Conservation (phyloP, 2,888 invertebrate genomes). For the Scelioninae gen. 1 region DNA sequence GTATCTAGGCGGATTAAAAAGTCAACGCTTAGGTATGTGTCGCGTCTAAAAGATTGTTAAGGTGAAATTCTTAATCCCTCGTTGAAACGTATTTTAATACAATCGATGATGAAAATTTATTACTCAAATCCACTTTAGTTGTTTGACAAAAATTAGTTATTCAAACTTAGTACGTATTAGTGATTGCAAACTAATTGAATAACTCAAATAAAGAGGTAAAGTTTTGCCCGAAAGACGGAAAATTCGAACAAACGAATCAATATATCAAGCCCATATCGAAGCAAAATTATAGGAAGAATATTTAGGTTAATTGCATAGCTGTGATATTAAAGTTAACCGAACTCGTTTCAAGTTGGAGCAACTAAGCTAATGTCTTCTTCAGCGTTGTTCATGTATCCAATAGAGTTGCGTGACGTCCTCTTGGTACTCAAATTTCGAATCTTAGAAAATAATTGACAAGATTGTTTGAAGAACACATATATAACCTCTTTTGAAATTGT, state of each 20-base stretch:
- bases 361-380: slow-evolving; percentile 46
- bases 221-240: neutral
- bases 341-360: slow-evolving; percentile 43
- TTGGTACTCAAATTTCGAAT: slow-evolving; percentile 30
- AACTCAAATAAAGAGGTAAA: too few relatives aligned
- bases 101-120: neutral
- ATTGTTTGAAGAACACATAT: slow-evolving; percentile 17
- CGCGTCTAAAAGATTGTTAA: slow-evolving; percentile 5
- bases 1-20: slow-evolving; percentile 25
- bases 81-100: neutral
- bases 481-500: neutral
- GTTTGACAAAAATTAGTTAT: too few relatives aligned
- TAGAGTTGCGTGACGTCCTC: slow-evolving; percentile 37
- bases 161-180: too few relatives aligned
- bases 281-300: slow-evolving; percentile 42
- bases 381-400: neutral
- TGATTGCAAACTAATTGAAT: too few relatives aligned
- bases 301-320: slow-evolving; percentile 57
- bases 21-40: slow-evolving; percentile 1
- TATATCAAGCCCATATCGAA: slow-evolving; percentile 12
- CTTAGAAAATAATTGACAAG: slow-evolving; percentile 36
- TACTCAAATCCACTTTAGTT: too few relatives aligned
- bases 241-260: slow-evolving; percentile 33
- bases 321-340: slow-evolving; percentile 54
- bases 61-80: slow-evolving; percentile 3